Conservation (phyloP, 2,113 vertebrate species). For the Ammospiza caudacuta region DNA sequence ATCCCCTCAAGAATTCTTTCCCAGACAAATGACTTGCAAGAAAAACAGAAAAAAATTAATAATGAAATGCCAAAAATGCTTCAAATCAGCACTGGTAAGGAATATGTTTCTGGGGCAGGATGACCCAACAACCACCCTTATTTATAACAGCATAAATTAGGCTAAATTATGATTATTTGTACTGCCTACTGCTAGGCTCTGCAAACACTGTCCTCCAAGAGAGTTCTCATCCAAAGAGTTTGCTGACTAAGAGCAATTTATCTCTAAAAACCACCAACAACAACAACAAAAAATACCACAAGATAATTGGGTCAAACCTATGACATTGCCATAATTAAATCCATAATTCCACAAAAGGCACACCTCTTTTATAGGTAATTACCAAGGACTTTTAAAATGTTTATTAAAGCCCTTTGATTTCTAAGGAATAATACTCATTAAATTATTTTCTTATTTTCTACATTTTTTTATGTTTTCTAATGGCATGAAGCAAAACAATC, state of each 20-base stretch:
- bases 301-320: background rate
- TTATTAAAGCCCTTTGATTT: background rate
- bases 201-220: background rate
- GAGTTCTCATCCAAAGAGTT: background rate
- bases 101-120: slow-evolving; percentile 14
- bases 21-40: background rate
- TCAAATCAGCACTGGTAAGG: background rate
- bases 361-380: background rate
- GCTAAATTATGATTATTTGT: background rate
- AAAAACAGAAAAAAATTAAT: background rate
- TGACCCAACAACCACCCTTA: background rate
- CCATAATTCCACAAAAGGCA: background rate
- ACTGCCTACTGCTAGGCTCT: background rate
- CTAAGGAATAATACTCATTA: background rate
- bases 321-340: background rate
- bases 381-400: background rate
- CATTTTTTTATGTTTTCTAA: background rate
- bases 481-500: background rate
- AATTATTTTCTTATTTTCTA: background rate
- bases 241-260: background rate
- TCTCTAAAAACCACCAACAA: background rate
- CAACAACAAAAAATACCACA: too few species aligned
- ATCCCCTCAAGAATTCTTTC: background rate
- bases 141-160: background rate
- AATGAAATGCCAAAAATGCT: background rate